A percentile compares a stretch with the other conserved stretches of the same genome.
phyloP scores from a whole-genome alignment of 2,113 vertebrate species.

The Mustela nigripes region DNA sequence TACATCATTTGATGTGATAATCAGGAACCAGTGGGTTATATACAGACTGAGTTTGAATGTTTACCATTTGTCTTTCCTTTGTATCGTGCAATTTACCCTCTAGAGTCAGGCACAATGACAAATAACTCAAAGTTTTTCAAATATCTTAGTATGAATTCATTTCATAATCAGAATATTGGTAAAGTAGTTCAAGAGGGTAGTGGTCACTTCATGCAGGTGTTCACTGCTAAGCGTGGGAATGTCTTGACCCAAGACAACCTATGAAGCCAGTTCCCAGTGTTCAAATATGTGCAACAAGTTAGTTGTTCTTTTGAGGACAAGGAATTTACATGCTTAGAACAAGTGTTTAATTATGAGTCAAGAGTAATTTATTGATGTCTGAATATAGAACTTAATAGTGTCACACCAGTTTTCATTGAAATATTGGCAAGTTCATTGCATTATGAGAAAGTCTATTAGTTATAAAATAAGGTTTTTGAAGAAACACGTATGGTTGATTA shows the following conservation, averaged over 20 bases:
- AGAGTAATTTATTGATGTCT: conserved; percentile 46
- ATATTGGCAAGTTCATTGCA: conserved; percentile 19
- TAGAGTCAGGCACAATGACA: neutral
- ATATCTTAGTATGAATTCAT: neutral
- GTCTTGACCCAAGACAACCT: neutral
- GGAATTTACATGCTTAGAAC: conserved; percentile 47
- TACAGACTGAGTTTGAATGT: neutral
- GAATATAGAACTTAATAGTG: conserved; percentile 52
- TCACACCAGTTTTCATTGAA: conserved; percentile 62
- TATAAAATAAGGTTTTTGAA: conserved; percentile 49
- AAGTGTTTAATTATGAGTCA: conserved; percentile 65
- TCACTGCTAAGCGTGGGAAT: neutral
- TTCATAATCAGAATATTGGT: neutral
- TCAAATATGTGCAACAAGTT: neutral
- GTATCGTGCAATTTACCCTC: neutral
- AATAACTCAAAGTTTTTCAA: neutral
- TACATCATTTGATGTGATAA: neutral
- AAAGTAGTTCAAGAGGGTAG: neutral
- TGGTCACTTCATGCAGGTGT: neutral
- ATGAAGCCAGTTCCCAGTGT: neutral
- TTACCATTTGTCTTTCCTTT: neutral
- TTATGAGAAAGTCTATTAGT: conserved; percentile 47
- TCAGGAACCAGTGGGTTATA: neutral
- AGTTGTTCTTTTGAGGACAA: conserved; percentile 29
- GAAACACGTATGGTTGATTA: conserved; percentile 39